Base-by-base conservation (phyloP, 2,797 vertebrate species). In the Hirundo rustica region DNA sequence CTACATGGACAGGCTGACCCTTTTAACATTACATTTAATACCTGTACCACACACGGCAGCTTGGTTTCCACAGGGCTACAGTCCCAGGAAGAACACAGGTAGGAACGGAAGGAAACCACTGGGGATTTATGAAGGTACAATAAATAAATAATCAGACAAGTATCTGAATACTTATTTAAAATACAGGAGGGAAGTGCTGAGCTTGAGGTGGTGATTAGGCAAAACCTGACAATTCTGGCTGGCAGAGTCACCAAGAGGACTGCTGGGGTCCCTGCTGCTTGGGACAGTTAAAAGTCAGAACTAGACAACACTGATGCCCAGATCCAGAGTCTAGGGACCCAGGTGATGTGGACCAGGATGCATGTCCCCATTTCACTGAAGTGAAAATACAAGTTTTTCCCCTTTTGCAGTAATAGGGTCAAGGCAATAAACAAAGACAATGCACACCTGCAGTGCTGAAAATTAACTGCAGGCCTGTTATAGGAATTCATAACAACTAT, bases 391-490 rank as follows among this genome's bases (percentile, higher is more conserved):
- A 77, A 54, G 26, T 36, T 82, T 51, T 38, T 66, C 74, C 61
- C 67, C 55, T 76, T 81, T 65, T 71, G 61, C 77, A 71, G 13
- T 42, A 67, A 68, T 2, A 54, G 40, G 29, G 38, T 55, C 76
- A 84, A 93, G 88, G n/a, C 55, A 93, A 60, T 57, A 90, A 70
- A 53, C 45, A 85, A 71, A 66, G 47, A 82, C 72, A 85, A 89
- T 2, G 62, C 44, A 76, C 26, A 25, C 65, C 32, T 54, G 71
- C 61, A 36, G 67, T 4, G 7, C 48, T 62, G 61, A 78, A 77
- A 82, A 72, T 81, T 42, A 85, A 84, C 42, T 83, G 50, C 75
- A 91, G 88, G 74, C 72, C 60, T 78, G 29, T 62, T 79, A 8
- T 1, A 85, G 50, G 71, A 57, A 51, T 80, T 51, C 29, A 2